Evolutionary conservation across 2,888 invertebrate genomes (phyloP), one percentile per base, ranked within the genome.

Genomic region (Balanococcus diminutus): DNA sequence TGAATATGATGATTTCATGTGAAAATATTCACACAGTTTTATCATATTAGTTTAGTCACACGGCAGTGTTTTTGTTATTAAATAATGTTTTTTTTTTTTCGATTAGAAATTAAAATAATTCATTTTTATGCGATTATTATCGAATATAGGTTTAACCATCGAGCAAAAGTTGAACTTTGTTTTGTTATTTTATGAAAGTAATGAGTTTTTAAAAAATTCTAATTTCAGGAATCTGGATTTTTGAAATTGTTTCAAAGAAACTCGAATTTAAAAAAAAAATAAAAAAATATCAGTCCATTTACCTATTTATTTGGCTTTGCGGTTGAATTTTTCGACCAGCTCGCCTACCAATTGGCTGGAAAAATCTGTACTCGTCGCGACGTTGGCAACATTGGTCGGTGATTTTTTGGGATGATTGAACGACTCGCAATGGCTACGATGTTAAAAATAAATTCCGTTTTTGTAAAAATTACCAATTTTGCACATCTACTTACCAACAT

Each of bases 1-100:
- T 61, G 87, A 87, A 56, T 89, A 87, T 82, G 88, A 88, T 81
- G 89, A 89, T 84, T 88, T 89, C 84, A 89, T 89, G 86, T 89
- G 88, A 25, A 2, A n/a, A 19, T 14, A 32, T 36, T 32, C 32
- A 42, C 16, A 11, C 31, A 42, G 19, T 56, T n/a, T n/a, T 32
- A 61, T 42, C 14, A 67, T 22, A 61, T n/a, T 31, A 86, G 22
- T 32, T 75, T 81, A 81, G 9, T 81, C 22, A 28, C 16, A n/a
- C 14, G 31, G 56, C 82, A 31, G 39, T n/a, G n/a, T 82, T 82
- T 56, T 81, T 81, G 81, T 46, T 51, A 82, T 25, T n/a, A 19
- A 39, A 22, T 79, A 2, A 4, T 32, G 8, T 36, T 19, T 81
- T 81, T 31, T 32, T 28, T 75, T 39, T 81, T 11, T 36, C 22